phyloP scores from a whole-genome alignment of 1,140 invertebrate genomes.

The Glomeris maerens region DNA sequence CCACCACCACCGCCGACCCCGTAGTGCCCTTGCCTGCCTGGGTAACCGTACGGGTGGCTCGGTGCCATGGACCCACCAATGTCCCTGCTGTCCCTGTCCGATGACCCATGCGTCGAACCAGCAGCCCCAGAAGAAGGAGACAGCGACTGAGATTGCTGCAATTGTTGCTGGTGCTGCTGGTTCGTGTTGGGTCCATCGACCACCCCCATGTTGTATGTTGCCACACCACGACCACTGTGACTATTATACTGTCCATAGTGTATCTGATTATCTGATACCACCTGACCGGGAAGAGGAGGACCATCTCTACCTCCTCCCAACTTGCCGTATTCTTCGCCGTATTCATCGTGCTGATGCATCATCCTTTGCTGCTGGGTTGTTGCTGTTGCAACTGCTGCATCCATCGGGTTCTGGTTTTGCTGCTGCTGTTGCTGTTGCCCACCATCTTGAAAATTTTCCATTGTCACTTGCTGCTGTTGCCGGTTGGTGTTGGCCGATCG shows the following conservation, averaged over 20 bases:
- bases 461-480: too few species aligned
- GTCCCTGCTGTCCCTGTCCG: background rate
- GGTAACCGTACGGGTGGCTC: background rate
- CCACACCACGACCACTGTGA: too few species aligned
- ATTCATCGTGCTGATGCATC: background rate
- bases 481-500: too few species aligned
- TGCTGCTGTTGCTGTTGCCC: background rate
- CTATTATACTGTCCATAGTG: background rate
- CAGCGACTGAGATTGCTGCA: too few species aligned
- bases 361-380: background rate
- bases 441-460: conserved; percentile 12
- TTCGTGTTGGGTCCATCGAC: too few species aligned
- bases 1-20: background rate
- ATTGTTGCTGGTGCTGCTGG: too few species aligned
- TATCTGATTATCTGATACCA: background rate
- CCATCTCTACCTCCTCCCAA: background rate
- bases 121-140: too few species aligned
- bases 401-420: background rate
- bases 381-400: background rate
- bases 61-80: background rate
- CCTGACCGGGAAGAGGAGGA: background rate
- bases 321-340: too few species aligned
- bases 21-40: background rate
- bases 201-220: too few species aligned
- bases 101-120: background rate